A percentile compares a stretch with the other conserved stretches of the same genome.
phyloP scores from a whole-genome alignment of 2,888 invertebrate genomes.

The Pollenia amentaria region DNA sequence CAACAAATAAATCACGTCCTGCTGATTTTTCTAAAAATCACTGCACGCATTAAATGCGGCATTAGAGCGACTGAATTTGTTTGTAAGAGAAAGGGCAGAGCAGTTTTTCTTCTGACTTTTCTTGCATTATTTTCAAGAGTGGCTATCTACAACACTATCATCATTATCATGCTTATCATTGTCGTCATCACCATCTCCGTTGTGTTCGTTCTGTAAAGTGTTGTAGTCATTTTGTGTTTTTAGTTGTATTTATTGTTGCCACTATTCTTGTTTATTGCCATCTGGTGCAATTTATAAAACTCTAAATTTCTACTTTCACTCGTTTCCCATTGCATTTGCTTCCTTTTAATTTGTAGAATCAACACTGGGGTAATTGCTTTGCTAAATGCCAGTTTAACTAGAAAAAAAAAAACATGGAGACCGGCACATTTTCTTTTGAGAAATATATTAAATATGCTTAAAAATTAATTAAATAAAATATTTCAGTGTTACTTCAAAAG shows the following conservation, averaged over 20 bases:
- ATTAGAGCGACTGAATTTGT: constrained; percentile 40
- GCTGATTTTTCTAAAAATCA: constrained; percentile 71
- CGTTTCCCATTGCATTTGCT: constrained; percentile 35
- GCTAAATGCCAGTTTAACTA: constrained; percentile 49
- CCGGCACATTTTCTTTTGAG: not conserved
- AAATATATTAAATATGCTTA: constrained; percentile 2
- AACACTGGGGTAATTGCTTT: constrained; percentile 39
- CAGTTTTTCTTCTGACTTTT: constrained; percentile 13
- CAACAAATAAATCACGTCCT: constrained; percentile 72
- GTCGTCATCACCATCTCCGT: not conserved
- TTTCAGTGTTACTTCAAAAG: not conserved
- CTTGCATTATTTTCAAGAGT: not conserved
- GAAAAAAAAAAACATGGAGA: not conserved
- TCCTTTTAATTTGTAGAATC: constrained; percentile 47
- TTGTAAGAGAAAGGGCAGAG: not conserved
- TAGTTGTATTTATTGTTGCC: constrained; percentile 20
- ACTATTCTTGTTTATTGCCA: constrained; percentile 49
- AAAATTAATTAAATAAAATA: not conserved
- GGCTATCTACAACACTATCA: constrained; percentile 25
- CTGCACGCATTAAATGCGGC: constrained; percentile 68
- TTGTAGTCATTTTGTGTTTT: constrained; percentile 34
- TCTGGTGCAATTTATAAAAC: constrained; percentile 43
- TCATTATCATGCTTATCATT: constrained; percentile 35
- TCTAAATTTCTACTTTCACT: constrained; percentile 51
- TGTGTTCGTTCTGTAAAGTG: constrained; percentile 40